Evolutionary conservation across 2,797 vertebrate genomes (phyloP), one percentile per base, ranked within the genome.

Genomic region (Atherinosoma microstoma): DNA sequence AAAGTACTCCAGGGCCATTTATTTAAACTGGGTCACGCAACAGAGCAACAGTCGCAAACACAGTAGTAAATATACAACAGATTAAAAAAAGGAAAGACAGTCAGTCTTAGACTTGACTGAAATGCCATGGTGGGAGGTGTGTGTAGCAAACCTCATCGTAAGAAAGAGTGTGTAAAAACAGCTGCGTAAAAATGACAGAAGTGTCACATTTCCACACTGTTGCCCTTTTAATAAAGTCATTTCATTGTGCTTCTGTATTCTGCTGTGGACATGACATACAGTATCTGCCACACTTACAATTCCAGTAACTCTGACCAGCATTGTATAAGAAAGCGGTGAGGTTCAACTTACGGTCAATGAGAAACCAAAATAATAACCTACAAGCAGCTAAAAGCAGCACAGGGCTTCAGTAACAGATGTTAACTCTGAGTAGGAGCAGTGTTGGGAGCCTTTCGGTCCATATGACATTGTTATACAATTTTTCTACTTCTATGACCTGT

Each of bases 311-410:
- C 40, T 34, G 22, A 30, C 59, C 30, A 18, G 45, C 56, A 27
- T n/a, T 59, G 67, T 53, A 20, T 76, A 60, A 15, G 22, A 70
- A 66, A 78, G 0, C 10, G 16, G 58, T 22, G 63, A 64, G 54
- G 53, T 58, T 64, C 13, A 67, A 75, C 6, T 5, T 67, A n/a
- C 15, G 20, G 34, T 12, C 56, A 42, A 10, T 49, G 51, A 22
- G 34, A 73, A 75, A 61, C 30, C n/a, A 57, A 77, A 77, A 69
- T 54, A 61, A 54, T 35, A 27, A 73, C 15, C n/a, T 36, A 20
- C 2, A 49, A 57, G 45, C 3, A 11, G 36, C 42, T n/a, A 40
- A 73, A 58, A 40, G 29, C 70, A 53, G 34, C 65, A 53, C 1
- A 4, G 20, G 45, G 54, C 27, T 54, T 32, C 32, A 62, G 16